Conservation (phyloP, 2,888 invertebrate genomes). For the Acronicta psi region DNA sequence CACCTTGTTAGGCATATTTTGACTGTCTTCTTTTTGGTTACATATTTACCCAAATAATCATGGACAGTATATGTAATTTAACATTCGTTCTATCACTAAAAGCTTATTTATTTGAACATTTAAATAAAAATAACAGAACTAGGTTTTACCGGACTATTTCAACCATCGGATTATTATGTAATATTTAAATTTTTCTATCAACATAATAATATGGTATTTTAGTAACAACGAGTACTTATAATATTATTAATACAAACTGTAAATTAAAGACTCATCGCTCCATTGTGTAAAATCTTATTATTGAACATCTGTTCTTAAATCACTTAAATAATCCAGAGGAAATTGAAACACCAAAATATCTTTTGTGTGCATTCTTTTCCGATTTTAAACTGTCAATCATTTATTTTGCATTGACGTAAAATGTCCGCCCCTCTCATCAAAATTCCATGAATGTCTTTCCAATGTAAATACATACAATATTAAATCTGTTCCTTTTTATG, state of each 20-base stretch:
- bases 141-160: too few species aligned
- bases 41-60: too few species aligned
- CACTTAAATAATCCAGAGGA: slow-evolving; percentile 64
- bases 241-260: slow-evolving; percentile 15
- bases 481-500: slow-evolving; percentile 13
- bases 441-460: slow-evolving; percentile 43
- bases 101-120: too few species aligned
- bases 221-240: too few species aligned
- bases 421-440: slow-evolving; percentile 78
- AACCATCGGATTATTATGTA: too few species aligned
- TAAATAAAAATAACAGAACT: too few species aligned
- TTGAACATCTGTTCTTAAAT: slow-evolving; percentile 71
- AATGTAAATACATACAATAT: slow-evolving; percentile 27
- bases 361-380: slow-evolving; percentile 66
- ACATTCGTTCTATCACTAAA: too few species aligned
- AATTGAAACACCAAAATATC: slow-evolving; percentile 66
- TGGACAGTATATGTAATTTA: too few species aligned
- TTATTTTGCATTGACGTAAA: slow-evolving; percentile 68
- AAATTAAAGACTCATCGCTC: slow-evolving; percentile 59
- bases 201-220: too few species aligned
- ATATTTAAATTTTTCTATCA: too few species aligned
- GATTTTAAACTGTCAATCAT: slow-evolving; percentile 78
- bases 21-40: too few species aligned
- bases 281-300: slow-evolving; percentile 62
- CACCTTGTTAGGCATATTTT: too few species aligned